These are phyloP conservation scores for Cheilosia vernalis DNA, from an alignment of 2,888 invertebrate genomes.

Conservation along the genomic window DNA sequence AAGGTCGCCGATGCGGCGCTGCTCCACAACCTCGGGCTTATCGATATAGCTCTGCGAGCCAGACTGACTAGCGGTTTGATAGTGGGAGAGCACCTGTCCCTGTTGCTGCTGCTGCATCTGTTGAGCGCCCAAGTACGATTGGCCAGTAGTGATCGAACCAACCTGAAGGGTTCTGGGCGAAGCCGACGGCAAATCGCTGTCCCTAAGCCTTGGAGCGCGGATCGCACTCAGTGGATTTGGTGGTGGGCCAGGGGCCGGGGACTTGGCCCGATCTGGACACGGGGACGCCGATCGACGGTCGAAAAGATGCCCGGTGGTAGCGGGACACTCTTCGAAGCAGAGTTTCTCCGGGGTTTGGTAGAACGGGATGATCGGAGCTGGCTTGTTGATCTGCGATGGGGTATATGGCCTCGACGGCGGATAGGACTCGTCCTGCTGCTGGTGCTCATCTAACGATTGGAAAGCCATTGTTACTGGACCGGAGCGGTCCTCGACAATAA, in stretches of 20 bases:
- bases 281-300: conserved; percentile 88
- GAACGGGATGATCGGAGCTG: conserved; percentile 89
- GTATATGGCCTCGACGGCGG: conserved; percentile 85
- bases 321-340: conserved; percentile 87
- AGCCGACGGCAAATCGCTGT: conserved; percentile 79
- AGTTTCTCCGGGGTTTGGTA: conserved; percentile 89
- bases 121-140: conserved; percentile 82
- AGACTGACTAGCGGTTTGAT: conserved; percentile 83
- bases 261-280: conserved; percentile 87
- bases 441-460: conserved; percentile 87
- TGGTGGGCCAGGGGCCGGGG: conserved; percentile 89
- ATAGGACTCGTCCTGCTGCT: conserved; percentile 81
- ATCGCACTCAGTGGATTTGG: conserved; percentile 87
- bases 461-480: conserved; percentile 87
- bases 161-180: conserved; percentile 79
- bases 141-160: conserved; percentile 83
- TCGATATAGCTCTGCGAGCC: conserved; percentile 83
- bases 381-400: conserved; percentile 88
- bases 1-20: conserved; percentile 84
- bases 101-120: conserved; percentile 76
- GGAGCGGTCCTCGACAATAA: conserved; percentile 83
- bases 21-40: conserved; percentile 84
- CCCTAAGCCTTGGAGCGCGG: conserved; percentile 87
- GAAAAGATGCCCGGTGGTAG: conserved; percentile 86
- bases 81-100: conserved; percentile 82